phyloP scores from a whole-genome alignment of 2,797 vertebrate species.

The Alosa sapidissima region DNA sequence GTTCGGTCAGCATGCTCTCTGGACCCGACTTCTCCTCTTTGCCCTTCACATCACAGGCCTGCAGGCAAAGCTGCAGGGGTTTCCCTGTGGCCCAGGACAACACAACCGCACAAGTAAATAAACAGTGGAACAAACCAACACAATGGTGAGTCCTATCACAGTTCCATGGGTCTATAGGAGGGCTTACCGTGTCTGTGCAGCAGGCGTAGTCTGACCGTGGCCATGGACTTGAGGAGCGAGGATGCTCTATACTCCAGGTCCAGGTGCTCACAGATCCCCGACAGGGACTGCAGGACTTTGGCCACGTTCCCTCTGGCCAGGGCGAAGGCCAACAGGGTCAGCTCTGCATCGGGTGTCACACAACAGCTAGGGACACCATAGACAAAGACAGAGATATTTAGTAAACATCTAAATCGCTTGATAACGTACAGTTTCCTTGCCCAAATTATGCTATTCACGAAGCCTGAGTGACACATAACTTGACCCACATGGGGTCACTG shows the following conservation, averaged over 20 bases:
- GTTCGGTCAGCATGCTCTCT: constrained; percentile 90
- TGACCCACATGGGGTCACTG: neutral
- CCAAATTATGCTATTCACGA: neutral
- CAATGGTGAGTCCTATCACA: neutral
- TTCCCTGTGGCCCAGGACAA: constrained; percentile 74
- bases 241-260: constrained; percentile 84
- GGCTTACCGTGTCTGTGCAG: constrained; percentile 91
- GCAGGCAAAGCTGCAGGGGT: constrained; percentile 84
- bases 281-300: constrained; percentile 89
- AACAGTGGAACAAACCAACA: constrained; percentile 19
- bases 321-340: constrained; percentile 93
- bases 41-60: constrained; percentile 96
- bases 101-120: neutral
- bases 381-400: neutral
- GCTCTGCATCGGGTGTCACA: constrained; percentile 87
- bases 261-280: constrained; percentile 82
- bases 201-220: constrained; percentile 84
- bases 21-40: constrained; percentile 97
- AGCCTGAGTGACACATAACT: neutral
- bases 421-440: neutral
- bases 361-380: constrained; percentile 75
- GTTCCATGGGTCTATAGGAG: neutral
- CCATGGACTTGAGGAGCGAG: constrained; percentile 90
- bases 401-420: neutral
- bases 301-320: constrained; percentile 92